Base-by-base conservation (phyloP, 2,888 invertebrate species). In the Lamproptera curius region DNA sequence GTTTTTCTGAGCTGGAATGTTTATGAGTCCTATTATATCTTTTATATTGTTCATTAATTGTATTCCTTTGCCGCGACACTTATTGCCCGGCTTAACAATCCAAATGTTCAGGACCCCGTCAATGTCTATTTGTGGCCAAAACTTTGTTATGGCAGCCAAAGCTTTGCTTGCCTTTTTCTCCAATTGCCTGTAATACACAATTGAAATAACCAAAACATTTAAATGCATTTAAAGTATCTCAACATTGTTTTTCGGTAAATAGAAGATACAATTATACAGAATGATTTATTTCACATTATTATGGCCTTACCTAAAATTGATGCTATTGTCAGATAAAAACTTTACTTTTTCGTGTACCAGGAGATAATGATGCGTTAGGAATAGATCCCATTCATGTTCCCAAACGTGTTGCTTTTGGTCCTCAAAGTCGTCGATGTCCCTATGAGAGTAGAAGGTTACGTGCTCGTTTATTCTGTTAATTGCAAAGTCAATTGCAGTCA, bases 31-130 rank as follows among this genome's bases (percentile, higher is more conserved):
- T 56, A 95, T 76, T 46, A 98, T 96, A 62, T 96, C 95, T 60
- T 95, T 95, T 17, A 97, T 89, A 63, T 92, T 93, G 73, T 95
- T 95, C 89, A 95, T 93, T 40, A 97, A 89, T 38, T 93, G 92
- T 55, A 98, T 97, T 41, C 97, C 97, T 65, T 95, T 90, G 0
- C 98, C 97, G 8, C 97, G 90, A 59, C 97, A 97, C 72, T 96
- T 95, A 62, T 96, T 97, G 0, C 97, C 97, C 0, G 97, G 97
- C 73, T 98, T 98, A 50, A 97, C 91, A 54, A 98, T 97, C 97
- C 98, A 98, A 57, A 97, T 92, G 76, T 97, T 97, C 50, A 92
- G 89, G 51, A 92, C 90, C 0, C 97, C 98, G 72, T 98, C 97
- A 56, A 95, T 90, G 26, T 93, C 91, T 57, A 94, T 90, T 70